Evolutionary conservation across 2,113 vertebrate genomes (phyloP).

Genomic region (Pachycephala philippinensis): DNA sequence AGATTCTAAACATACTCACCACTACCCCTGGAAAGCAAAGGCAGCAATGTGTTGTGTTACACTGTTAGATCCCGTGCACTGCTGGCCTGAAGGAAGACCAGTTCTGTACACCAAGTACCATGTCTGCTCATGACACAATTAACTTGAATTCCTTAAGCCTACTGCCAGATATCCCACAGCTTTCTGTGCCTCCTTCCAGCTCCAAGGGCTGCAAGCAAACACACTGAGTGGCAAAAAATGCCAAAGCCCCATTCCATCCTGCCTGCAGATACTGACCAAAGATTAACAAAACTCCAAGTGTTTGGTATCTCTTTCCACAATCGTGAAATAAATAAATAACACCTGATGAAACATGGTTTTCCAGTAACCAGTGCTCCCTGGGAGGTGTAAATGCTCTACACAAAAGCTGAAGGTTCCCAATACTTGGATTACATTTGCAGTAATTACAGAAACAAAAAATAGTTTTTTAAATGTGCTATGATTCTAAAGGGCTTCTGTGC

Average conservation of each 20-base stretch:
- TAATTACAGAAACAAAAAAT: background rate
- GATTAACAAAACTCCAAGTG: background rate
- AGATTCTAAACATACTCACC: background rate
- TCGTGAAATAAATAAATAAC: background rate
- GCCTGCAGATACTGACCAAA: background rate
- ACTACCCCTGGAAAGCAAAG: background rate
- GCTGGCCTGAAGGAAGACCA: background rate
- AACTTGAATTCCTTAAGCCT: background rate
- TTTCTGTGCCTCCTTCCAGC: background rate
- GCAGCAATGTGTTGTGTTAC: background rate
- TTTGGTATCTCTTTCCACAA: background rate
- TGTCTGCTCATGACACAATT: fast-evolving
- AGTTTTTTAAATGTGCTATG: background rate
- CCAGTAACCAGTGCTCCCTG: background rate
- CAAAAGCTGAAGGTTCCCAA: background rate
- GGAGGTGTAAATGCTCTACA: background rate
- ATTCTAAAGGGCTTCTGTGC: background rate
- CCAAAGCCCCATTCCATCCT: background rate
- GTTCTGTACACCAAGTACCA: background rate
- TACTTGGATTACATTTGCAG: background rate
- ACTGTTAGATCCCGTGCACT: background rate
- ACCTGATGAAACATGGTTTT: background rate
- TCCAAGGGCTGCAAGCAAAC: background rate
- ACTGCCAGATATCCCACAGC: background rate
- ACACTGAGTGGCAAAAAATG: background rate